These are phyloP conservation scores for Nymphalis urticae DNA, from an alignment of 2,888 invertebrate species.

Conservation along the genomic window DNA sequence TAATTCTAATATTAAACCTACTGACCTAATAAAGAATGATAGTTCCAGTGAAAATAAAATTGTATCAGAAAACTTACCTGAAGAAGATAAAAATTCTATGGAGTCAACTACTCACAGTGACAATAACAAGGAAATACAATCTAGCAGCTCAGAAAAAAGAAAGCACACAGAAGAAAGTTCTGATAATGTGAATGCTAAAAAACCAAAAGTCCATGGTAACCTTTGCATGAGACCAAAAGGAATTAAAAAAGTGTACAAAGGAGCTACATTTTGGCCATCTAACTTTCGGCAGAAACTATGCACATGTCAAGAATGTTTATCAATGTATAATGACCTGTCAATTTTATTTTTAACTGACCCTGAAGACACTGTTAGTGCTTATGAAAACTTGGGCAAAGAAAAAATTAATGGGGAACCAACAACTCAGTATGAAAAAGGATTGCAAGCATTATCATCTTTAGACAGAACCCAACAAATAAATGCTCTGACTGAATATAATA, in stretches of 20 bases:
- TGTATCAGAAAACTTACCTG: not conserved
- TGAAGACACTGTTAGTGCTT: constrained; percentile 91
- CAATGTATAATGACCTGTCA: constrained; percentile 86
- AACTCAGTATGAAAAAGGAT: constrained; percentile 87
- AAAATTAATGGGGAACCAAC: constrained; percentile 70
- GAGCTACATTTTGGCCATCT: constrained; percentile 89
- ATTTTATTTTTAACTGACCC: constrained; percentile 88
- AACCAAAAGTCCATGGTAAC: constrained; percentile 52
- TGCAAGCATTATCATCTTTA: constrained; percentile 89
- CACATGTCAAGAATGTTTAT: constrained; percentile 84
- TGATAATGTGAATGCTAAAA: constrained; percentile 50
- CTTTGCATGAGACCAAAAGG: constrained; percentile 60
- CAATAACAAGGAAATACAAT: constrained; percentile 16
- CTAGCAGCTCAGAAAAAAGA: constrained; percentile 52
- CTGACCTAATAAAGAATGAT: not conserved
- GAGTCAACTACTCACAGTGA: not conserved
- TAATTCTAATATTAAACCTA: not conserved
- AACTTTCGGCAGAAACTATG: constrained; percentile 90
- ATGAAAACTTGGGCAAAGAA: constrained; percentile 88
- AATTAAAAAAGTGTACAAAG: constrained; percentile 59
- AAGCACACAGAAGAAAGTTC: constrained; percentile 55
- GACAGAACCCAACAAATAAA: constrained; percentile 92
- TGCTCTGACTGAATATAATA: constrained; percentile 92
- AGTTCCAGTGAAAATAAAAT: not conserved
- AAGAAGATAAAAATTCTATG: constrained; percentile 1